Conservation (phyloP, 2,113 vertebrate species). For the Fregetta grallaria region DNA sequence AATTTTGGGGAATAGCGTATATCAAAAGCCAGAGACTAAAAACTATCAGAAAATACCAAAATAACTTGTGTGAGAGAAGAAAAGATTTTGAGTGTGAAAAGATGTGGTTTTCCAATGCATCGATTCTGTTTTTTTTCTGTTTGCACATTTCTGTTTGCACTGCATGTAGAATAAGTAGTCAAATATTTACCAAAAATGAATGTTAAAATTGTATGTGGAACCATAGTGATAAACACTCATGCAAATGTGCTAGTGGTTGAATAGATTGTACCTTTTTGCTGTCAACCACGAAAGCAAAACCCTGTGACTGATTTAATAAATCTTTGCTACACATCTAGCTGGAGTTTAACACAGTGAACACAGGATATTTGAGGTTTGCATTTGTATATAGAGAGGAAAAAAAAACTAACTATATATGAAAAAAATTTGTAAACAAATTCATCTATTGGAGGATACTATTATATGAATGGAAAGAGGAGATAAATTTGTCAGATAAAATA, state of each 20-base stretch:
- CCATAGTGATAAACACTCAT: background rate
- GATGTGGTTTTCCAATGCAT: background rate
- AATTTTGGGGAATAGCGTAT: background rate
- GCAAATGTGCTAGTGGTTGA: background rate
- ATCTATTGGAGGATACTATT: background rate
- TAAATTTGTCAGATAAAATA: slow-evolving; percentile 22
- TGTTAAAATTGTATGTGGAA: background rate
- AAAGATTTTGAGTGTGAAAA: background rate
- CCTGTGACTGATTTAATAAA: background rate
- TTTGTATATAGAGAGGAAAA: background rate
- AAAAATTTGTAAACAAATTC: background rate
- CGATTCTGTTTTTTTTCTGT: background rate
- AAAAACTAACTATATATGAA: background rate
- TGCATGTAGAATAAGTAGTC: background rate
- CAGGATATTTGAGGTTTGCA: background rate
- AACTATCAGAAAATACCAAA: background rate
- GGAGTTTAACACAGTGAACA: background rate
- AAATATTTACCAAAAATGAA: background rate
- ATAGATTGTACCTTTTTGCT: background rate
- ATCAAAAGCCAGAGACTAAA: background rate
- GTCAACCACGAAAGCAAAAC: background rate
- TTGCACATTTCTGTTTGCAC: background rate
- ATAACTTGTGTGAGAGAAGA: background rate
- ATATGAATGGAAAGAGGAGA: background rate
- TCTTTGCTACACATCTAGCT: background rate